Evolutionary conservation across 2,113 vertebrate genomes (phyloP).

Genomic region (Xenopus tropicalis): UCB_Xtro_10.0 CM004445.2:44153501-44154000

Average conservation of each 20-base stretch:
- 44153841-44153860: neutral
- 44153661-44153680: slow-evolving; percentile 67
- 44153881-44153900: slow-evolving; percentile 1
- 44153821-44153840: slow-evolving; percentile 8
- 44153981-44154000: slow-evolving; percentile 71
- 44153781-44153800: slow-evolving; percentile 52
- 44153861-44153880: slow-evolving; percentile 36
- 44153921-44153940: slow-evolving; percentile 56
- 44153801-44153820: slow-evolving; percentile 52
- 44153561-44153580: slow-evolving; percentile 74
- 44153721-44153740: slow-evolving; percentile 83
- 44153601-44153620: slow-evolving; percentile 65
- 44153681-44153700: slow-evolving; percentile 70
- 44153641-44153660: slow-evolving; percentile 70
- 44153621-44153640: slow-evolving; percentile 61
- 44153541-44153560: slow-evolving; percentile 73
- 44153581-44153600: slow-evolving; percentile 74
- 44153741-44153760: slow-evolving; percentile 70
- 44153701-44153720: slow-evolving; percentile 77
- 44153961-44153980: slow-evolving; percentile 75
- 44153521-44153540: slow-evolving; percentile 81
- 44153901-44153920: neutral
- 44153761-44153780: slow-evolving; percentile 66
- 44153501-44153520: slow-evolving; percentile 78
- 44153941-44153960: slow-evolving; percentile 77